Evolutionary conservation across 2,888 invertebrate species (phyloP).

Genomic region (Eurytoma californica): DNA sequence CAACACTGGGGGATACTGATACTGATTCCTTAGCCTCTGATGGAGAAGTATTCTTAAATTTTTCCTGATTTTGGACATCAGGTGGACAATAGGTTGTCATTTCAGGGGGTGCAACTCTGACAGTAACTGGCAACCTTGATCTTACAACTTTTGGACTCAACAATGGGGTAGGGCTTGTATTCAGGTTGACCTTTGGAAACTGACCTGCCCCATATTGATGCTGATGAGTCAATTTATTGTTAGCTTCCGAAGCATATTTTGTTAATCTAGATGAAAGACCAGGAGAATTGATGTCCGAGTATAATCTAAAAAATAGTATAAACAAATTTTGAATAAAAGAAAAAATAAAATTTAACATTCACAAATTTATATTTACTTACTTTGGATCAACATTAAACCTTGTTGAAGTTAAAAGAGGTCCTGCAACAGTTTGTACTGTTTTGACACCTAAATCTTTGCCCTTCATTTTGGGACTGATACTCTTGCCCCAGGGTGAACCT

Average conservation of each 20-base stretch:
- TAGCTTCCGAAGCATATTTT: conserved; percentile 71
- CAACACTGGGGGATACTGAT: conserved; percentile 61
- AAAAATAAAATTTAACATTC: conserved; percentile 13
- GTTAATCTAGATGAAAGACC: conserved; percentile 69
- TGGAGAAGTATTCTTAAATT: conserved; percentile 60
- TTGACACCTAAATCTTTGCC: conserved; percentile 63
- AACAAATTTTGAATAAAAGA: not conserved
- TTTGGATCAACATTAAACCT: conserved; percentile 76
- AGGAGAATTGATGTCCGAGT: conserved; percentile 70
- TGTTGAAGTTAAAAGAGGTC: conserved; percentile 75
- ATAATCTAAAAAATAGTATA: conserved; percentile 60
- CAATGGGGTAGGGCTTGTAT: conserved; percentile 67
- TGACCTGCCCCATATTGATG: conserved; percentile 70
- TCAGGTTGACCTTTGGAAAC: conserved; percentile 71
- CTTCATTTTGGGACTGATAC: conserved; percentile 67
- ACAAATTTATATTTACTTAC: conserved; percentile 63
- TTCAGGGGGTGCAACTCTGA: conserved; percentile 70
- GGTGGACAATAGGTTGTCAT: conserved; percentile 62
- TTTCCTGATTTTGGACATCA: conserved; percentile 55
- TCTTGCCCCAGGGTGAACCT: conserved; percentile 67
- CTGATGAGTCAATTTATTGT: conserved; percentile 67
- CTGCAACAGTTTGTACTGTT: conserved; percentile 71
- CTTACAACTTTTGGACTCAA: conserved; percentile 65
- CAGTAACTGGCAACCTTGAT: conserved; percentile 67
- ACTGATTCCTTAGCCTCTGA: conserved; percentile 52